A percentile compares a stretch with the other conserved stretches of the same genome.
Conservation (phyloP, 2,113 vertebrate genomes). For the Lipophrys pholis region DNA sequence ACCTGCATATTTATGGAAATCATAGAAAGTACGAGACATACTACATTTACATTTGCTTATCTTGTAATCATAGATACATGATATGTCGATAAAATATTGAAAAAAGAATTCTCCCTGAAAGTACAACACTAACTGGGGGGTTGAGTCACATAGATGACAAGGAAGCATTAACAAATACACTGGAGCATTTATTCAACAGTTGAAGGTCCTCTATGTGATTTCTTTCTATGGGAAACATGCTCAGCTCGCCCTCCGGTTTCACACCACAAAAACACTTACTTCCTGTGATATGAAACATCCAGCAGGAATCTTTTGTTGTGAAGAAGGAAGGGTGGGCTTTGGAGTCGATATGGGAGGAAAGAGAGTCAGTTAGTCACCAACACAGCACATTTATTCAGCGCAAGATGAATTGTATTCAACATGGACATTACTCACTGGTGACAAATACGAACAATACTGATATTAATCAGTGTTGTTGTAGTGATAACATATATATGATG, state of each 20-base stretch:
- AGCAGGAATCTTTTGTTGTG: conserved; percentile 50
- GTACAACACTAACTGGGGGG: too few relatives aligned
- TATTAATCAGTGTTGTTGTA: not conserved
- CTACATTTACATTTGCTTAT: too few relatives aligned
- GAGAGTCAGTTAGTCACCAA: not conserved
- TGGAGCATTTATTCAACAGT: not conserved
- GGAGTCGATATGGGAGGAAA: conserved; percentile 33
- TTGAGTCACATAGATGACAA: not conserved
- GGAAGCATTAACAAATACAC: not conserved
- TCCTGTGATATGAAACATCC: conserved; percentile 58
- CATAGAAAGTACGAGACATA: too few relatives aligned
- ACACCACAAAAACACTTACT: conserved; percentile 28
- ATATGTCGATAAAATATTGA: not conserved
- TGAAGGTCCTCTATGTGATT: not conserved
- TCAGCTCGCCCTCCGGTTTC: not conserved
- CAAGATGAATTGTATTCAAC: not conserved
- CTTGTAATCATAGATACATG: not conserved
- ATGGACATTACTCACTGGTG: not conserved
- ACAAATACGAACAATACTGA: not conserved
- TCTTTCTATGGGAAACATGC: not conserved
- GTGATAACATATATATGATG: not conserved
- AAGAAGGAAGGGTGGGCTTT: conserved; percentile 64
- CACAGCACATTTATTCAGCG: not conserved
- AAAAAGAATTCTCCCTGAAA: not conserved
- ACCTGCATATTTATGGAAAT: too few relatives aligned